Base-by-base conservation (phyloP, 2,888 invertebrate species). In the Sesia bembeciformis region DNA sequence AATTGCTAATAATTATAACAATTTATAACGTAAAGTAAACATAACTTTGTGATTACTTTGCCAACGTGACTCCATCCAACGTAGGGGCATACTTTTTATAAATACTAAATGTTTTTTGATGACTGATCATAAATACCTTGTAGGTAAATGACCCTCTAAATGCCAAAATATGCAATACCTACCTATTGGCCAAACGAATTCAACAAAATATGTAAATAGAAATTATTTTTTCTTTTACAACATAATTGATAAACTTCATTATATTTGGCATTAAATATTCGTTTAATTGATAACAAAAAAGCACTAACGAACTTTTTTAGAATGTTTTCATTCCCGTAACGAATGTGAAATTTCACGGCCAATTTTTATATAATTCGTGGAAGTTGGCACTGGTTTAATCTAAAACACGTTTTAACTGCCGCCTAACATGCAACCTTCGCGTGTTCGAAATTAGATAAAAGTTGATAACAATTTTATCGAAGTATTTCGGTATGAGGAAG, bases 331-430 rank as follows among this genome's bases (percentile, higher is more conserved):
- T 50, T 50, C 7, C 77, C 77, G 76, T 74, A 73, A 67, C 78
- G 70, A 81, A 85, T 77, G 76, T 64, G 70, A 83, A 84, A 87
- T 89, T 89, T 88, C 86, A 89, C 79, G 87, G 87, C 70, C 83
- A 84, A 85, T 88, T 87, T 86, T 86, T 84, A 76, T 77, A 78
- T 83, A 77, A 81, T 81, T 81, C 79, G 78, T 81, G 76, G 81
- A 81, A 84, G 79, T 85, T 81, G 76, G 82, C 80, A 76, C 80
- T 81, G 81, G 76, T 84, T 84, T 85, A 85, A 87, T 84, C 81
- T 84, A 77, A 82, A 80, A 72, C 74, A 68, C 62, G 63, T 65
- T 74, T 78, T 80, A 80, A 87, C 74, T 78, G 78, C 72, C 58
- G 60, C 60, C 67, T 62, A 66, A 74, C 86, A 87, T 78, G 87